Evolutionary conservation across 2,888 invertebrate species (phyloP).

Genomic region (Homarus gammarus): DNA sequence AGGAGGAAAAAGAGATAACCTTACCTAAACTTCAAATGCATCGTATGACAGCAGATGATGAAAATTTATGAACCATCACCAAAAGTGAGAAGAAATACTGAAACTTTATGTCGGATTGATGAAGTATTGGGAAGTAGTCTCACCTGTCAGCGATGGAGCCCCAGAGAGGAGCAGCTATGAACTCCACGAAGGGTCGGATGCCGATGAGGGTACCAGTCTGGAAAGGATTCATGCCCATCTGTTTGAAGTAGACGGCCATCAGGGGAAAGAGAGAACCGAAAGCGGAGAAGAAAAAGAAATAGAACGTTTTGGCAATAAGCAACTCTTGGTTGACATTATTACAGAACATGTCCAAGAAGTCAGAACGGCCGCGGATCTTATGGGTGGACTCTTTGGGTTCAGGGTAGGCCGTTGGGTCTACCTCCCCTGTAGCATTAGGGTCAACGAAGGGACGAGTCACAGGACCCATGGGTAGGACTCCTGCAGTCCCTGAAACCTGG

Average conservation of each 20-base stretch:
- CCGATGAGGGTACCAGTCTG: constrained; percentile 97
- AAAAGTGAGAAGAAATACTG: too few relatives aligned
- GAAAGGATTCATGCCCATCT: constrained; percentile 97
- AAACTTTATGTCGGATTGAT: too few relatives aligned
- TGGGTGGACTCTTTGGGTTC: constrained; percentile 93
- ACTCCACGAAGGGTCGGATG: constrained; percentile 97
- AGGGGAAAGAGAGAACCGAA: constrained; percentile 98
- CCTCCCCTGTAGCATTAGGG: constrained; percentile 90
- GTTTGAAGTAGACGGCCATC: constrained; percentile 99
- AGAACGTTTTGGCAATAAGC: constrained; percentile 96
- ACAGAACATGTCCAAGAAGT: constrained; percentile 89
- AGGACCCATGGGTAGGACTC: background rate
- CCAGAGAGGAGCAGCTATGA: constrained; percentile 98
- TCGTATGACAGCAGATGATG: too few relatives aligned
- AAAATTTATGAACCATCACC: background rate
- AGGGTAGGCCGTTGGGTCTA: constrained; percentile 87
- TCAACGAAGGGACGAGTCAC: constrained; percentile 86
- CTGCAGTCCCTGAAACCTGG: background rate
- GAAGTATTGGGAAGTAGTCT: too few relatives aligned
- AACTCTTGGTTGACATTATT: constrained; percentile 93
- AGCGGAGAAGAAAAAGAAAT: constrained; percentile 99
- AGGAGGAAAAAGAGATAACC: too few relatives aligned
- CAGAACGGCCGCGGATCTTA: constrained; percentile 92
- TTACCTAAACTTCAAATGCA: too few relatives aligned
- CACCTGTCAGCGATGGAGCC: constrained; percentile 94